phyloP scores from a whole-genome alignment of 2,888 invertebrate species.

The Aphodius granarius region DNA sequence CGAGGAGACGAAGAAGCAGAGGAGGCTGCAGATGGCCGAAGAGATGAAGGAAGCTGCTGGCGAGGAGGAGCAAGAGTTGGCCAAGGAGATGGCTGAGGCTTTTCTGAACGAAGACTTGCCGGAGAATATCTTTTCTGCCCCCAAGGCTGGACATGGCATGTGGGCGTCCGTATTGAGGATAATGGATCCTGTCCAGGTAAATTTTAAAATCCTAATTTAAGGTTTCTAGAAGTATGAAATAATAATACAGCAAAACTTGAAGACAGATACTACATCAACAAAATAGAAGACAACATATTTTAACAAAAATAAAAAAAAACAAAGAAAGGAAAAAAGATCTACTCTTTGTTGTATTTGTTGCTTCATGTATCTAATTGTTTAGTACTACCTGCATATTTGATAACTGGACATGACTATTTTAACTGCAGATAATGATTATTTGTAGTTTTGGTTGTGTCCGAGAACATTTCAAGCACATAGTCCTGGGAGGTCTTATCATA shows the following conservation, averaged over 20 bases:
- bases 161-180: conserved; percentile 94
- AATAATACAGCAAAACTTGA: not conserved
- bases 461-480: conserved; percentile 8
- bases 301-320: too few relatives aligned
- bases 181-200: conserved; percentile 74
- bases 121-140: conserved; percentile 92
- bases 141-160: conserved; percentile 93
- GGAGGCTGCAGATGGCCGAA: conserved; percentile 94
- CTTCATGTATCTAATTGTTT: too few relatives aligned
- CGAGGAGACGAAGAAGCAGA: conserved; percentile 91
- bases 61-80: conserved; percentile 92
- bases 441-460: not conserved
- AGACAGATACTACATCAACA: not conserved
- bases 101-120: conserved; percentile 93
- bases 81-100: conserved; percentile 96
- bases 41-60: conserved; percentile 98
- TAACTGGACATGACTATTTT: conserved; percentile 5
- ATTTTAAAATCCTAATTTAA: conserved; percentile 6
- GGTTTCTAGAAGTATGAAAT: not conserved
- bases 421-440: not conserved
- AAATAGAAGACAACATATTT: too few relatives aligned
- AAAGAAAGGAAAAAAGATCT: too few relatives aligned
- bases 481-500: conserved; percentile 14
- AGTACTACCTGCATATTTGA: not conserved
- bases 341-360: too few relatives aligned